These are phyloP conservation scores for Agonopterix heracliana DNA, from an alignment of 2,888 invertebrate genomes.

Conservation along the genomic window DNA sequence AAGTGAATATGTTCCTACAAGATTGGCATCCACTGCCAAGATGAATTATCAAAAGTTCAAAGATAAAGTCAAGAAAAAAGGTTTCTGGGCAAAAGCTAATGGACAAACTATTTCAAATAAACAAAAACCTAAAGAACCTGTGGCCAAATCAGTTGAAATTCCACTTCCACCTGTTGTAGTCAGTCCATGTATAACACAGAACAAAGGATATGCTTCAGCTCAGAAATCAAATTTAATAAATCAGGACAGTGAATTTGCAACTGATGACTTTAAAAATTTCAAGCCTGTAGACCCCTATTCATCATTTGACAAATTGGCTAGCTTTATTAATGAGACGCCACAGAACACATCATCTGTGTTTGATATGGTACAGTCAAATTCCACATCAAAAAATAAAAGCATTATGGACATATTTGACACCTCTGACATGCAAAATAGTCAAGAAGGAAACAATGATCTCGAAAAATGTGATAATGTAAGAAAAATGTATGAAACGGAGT, in stretches of 20 bases:
- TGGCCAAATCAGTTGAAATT: background rate
- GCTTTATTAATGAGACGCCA: conserved; percentile 15
- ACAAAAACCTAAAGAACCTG: background rate
- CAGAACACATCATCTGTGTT: conserved; percentile 33
- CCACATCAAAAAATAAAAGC: conserved; percentile 48
- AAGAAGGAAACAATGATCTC: conserved; percentile 33
- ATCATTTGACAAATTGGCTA: conserved; percentile 34
- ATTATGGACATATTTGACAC: conserved; percentile 63
- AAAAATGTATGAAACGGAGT: conserved; percentile 48
- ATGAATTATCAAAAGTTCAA: conserved; percentile 67
- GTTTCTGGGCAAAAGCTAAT: conserved; percentile 68
- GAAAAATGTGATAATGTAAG: conserved; percentile 39
- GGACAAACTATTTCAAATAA: conserved; percentile 38
- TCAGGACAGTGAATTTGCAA: conserved; percentile 32
- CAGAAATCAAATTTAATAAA: background rate
- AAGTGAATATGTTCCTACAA: conserved; percentile 68
- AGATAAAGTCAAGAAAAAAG: conserved; percentile 60
- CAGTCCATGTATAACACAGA: background rate
- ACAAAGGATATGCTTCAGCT: background rate
- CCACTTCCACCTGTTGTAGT: background rate
- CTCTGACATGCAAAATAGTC: conserved; percentile 30
- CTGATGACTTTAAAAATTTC: conserved; percentile 34
- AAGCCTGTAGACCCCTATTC: conserved; percentile 28
- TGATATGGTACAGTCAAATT: conserved; percentile 51
- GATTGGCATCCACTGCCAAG: conserved; percentile 55